Evolutionary conservation across 2,797 vertebrate species (phyloP), one percentile per base, ranked within the genome.

Genomic region (Anabas testudineus): DNA sequence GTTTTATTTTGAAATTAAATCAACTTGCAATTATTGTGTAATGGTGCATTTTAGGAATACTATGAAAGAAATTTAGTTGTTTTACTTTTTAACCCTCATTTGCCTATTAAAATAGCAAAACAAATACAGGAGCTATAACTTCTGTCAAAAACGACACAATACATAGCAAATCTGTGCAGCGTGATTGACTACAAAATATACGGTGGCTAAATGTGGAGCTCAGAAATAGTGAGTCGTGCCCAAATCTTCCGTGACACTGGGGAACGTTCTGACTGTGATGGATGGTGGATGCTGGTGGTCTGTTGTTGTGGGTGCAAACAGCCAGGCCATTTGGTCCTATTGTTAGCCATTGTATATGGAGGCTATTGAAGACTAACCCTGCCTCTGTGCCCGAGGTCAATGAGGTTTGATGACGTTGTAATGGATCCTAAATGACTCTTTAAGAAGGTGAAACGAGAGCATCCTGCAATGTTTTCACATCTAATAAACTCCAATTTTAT

Each of bases 241-340:
- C 78, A 81, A 74, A 76, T 74, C 24, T 52, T 69, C 28, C 34
- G 9, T 78, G 91, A 87, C 91, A 65, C 64, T 64, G 87, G 90
- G 36, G 87, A 83, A 82, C 19, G 51, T 81, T 78, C 67, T 79
- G 91, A 81, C 82, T 60, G 84, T 89, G 88, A 91, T 85, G 87
- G 83, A 87, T 93, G 91, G 80, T 76, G 84, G 90, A 83, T 90
- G 82, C 84, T 89, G 88, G 91, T 93, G 93, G 91, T 91, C 92
- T 86, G 83, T 84, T 91, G 75, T 88, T 80, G 91, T 71, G 88
- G 93, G 91, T 68, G 71, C 89, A 64, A 78, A 88, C 88, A 83
- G 80, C 84, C 71, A 39, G 81, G 82, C 87, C 87, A 93, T 93
- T 94, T 95, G 89, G 92, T 92, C 75, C 82, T 90, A 91, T 93